Conservation (phyloP, 2,888 invertebrate species). For the Agriotes lineatus region DNA sequence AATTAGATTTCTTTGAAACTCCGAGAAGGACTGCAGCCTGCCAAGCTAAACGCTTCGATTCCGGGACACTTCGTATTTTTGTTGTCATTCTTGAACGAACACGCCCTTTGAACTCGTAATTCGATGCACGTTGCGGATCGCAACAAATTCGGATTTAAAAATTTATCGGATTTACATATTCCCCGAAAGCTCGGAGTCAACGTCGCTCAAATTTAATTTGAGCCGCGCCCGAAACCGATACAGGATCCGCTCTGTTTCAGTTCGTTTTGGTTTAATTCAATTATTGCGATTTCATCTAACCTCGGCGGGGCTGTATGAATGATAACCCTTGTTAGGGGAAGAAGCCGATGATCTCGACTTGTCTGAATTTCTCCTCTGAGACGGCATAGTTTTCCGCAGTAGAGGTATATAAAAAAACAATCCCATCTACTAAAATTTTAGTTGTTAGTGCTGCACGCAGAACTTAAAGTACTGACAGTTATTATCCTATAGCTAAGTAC, state of each 20-base stretch:
- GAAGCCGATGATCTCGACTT: neutral
- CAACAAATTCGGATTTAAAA: neutral
- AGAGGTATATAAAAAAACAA: too few relatives aligned
- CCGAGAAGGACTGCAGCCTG: neutral
- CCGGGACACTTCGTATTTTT: too few relatives aligned
- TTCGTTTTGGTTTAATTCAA: constrained; percentile 22
- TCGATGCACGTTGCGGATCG: neutral
- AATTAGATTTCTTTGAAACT: neutral
- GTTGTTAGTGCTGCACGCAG: too few relatives aligned
- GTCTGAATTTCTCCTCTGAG: too few relatives aligned
- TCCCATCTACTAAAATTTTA: too few relatives aligned
- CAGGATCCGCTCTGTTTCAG: constrained; percentile 19
- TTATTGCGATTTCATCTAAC: constrained; percentile 25
- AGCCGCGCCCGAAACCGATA: constrained; percentile 6
- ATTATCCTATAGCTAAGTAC: too few relatives aligned
- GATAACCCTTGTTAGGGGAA: neutral
- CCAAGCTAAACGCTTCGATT: neutral
- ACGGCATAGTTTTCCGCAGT: too few relatives aligned
- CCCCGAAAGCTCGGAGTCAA: constrained; percentile 9
- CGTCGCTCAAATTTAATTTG: constrained; percentile 22
- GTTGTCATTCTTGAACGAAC: too few relatives aligned
- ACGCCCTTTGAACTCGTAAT: too few relatives aligned
- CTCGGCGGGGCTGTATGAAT: neutral
- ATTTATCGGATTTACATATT: constrained; percentile 22
- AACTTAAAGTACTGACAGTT: too few relatives aligned